Evolutionary conservation across 2,113 vertebrate genomes (phyloP), one percentile per base, ranked within the genome.

Genomic region (Pogonocichla stellata): DNA sequence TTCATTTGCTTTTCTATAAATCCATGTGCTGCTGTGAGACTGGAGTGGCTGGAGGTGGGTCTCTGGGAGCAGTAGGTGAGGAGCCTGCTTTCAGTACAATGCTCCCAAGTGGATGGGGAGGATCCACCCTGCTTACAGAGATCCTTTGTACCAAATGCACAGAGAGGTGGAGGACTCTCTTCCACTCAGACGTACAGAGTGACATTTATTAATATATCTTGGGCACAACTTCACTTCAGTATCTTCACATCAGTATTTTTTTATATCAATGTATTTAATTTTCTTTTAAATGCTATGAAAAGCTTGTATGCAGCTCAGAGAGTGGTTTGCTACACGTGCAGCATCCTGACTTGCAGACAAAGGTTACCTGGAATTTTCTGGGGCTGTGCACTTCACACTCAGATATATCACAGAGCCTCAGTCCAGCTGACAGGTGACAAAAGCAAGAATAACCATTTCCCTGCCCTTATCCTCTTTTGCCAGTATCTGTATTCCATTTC

Each of bases 1-100:
- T 60, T 85, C 15, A 57, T 72, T 51, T 65, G 22, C 42, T 70
- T 85, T 50, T 45, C 56, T 65, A 85, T 79, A 91, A 90, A 87
- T 53, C 26, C 24, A 1, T 3, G 7, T 51, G 34, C 26, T 74
- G 29, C 34, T 75, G 6, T 22, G 70, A 65, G 36, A 66, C 45
- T 48, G 45, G 40, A 34, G 48, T 29, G 12, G 38, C 77, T 45
- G 60, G 67, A 83, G 33, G 31, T 73, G 42, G 20, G 26, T 47
- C 15, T 36, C 10, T 17, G 36, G 42, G 54, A 88, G 60, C 14
- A 62, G 54, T 0, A 48, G 45, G 13, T 69, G 54, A 82, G 25
- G 48, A 91, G 36, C 26, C 72, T 4, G 1, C 1, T n/a, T 6
- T 2, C 53, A 28, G 28, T 19, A 19, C 1, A 4, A 18, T 28